phyloP scores from a whole-genome alignment of 2,888 invertebrate genomes.

The Mythimna pallens region DNA sequence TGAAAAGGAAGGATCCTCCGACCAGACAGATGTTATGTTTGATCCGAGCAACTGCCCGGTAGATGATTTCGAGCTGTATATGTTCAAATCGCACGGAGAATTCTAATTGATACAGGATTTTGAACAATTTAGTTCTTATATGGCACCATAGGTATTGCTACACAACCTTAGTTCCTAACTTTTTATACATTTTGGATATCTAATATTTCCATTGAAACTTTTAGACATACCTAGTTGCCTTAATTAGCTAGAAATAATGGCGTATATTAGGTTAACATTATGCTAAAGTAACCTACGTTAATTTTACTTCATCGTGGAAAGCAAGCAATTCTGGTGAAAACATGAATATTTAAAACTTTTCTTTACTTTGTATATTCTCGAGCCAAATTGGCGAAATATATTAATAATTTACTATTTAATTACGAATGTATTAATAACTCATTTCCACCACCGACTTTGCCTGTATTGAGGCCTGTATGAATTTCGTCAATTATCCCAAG shows the following conservation, averaged over 20 bases:
- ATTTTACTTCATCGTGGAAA: slow-evolving; percentile 4
- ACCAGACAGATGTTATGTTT: no score
- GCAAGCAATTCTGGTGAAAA: neutral
- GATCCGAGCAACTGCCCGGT: no score
- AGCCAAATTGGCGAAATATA: slow-evolving; percentile 6
- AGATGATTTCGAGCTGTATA: no score
- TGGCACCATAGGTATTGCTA: no score
- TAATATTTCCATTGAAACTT: neutral
- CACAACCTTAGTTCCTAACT: neutral
- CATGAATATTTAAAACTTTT: slow-evolving; percentile 32
- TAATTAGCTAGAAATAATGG: neutral
- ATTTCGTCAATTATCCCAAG: no score
- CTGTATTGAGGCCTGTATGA: no score
- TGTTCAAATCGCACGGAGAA: no score
- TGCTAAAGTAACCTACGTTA: neutral
- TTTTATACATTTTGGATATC: neutral
- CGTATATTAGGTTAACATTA: neutral
- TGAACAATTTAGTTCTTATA: no score
- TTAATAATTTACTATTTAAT: slow-evolving; percentile 4
- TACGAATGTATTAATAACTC: no score
- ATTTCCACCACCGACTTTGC: no score
- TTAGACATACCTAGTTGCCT: neutral
- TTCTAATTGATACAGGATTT: no score
- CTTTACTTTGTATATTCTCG: slow-evolving; percentile 4
- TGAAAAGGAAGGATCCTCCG: no score